These are phyloP conservation scores for Megalopta genalis DNA, from an alignment of 1,140 invertebrate genomes.

Conservation along the genomic window DNA sequence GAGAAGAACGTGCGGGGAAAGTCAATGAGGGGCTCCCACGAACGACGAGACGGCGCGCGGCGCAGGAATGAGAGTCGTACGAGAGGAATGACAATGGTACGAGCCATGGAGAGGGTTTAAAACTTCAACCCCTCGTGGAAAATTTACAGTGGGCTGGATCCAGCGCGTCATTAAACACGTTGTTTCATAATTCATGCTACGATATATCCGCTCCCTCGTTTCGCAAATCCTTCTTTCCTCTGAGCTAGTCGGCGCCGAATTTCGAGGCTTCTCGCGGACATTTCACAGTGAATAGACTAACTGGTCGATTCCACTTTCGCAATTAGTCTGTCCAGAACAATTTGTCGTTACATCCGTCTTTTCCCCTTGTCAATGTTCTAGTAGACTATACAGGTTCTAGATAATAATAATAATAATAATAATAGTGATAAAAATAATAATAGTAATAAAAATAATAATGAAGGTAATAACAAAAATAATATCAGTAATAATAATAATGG, in stretches of 20 bases:
- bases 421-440: too few relatives aligned
- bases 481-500: too few relatives aligned
- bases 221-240: conserved; percentile 28
- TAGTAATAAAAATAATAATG: too few relatives aligned
- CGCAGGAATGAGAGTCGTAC: conserved; percentile 60
- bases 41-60: conserved; percentile 44
- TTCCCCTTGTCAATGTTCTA: too few relatives aligned
- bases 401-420: too few relatives aligned
- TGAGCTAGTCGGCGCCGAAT: neutral
- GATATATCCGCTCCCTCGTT: conserved; percentile 43
- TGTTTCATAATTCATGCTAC: conserved; percentile 78
- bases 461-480: too few relatives aligned
- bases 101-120: conserved; percentile 69
- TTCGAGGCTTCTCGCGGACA: neutral
- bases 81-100: conserved; percentile 70
- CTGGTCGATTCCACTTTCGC: too few relatives aligned
- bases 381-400: too few relatives aligned
- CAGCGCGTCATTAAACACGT: conserved; percentile 79
- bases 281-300: neutral
- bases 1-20: conserved; percentile 56
- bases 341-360: too few relatives aligned
- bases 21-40: conserved; percentile 50
- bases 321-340: too few relatives aligned
- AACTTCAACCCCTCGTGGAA: conserved; percentile 68
- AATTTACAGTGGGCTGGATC: conserved; percentile 75